Conservation (phyloP, 2,113 vertebrate genomes). For the Brienomyrus longianalis region DNA sequence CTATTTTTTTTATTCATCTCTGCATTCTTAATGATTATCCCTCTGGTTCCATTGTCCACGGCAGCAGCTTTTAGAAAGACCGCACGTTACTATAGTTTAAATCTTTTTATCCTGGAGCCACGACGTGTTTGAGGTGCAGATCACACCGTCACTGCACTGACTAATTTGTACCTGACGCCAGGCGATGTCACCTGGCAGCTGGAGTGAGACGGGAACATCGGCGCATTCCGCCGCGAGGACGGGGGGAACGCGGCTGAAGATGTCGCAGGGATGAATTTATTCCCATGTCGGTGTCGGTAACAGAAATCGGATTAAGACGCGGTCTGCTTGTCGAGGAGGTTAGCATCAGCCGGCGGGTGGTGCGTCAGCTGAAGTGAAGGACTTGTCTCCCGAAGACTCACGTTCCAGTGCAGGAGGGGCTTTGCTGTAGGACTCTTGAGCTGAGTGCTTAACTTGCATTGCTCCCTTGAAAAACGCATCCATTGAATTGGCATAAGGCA, state of each 20-base stretch:
- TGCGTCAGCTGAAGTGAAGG: slow-evolving; percentile 4
- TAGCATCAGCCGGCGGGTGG: background rate
- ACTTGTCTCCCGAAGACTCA: background rate
- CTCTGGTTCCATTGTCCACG: background rate
- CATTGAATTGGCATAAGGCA: background rate
- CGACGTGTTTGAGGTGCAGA: slow-evolving; percentile 9
- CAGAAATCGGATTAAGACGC: slow-evolving; percentile 22
- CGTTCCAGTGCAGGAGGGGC: background rate
- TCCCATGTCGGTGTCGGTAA: background rate
- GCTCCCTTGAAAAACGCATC: background rate
- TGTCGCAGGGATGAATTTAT: slow-evolving; percentile 6
- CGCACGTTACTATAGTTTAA: background rate
- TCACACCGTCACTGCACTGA: slow-evolving; percentile 25
- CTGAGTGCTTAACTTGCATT: background rate
- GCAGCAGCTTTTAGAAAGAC: background rate
- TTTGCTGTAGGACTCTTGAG: background rate
- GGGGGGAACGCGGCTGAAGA: background rate
- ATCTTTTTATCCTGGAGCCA: background rate
- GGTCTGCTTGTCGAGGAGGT: background rate
- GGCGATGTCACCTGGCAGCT: slow-evolving; percentile 21
- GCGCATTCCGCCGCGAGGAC: background rate
- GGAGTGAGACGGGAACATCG: slow-evolving; percentile 1
- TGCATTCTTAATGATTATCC: background rate
- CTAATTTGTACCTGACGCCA: slow-evolving; percentile 30
- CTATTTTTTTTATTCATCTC: background rate